These are phyloP conservation scores for Lamprologus tigripictilis DNA, from an alignment of 2,113 vertebrate species.

Conservation along the genomic window DNA sequence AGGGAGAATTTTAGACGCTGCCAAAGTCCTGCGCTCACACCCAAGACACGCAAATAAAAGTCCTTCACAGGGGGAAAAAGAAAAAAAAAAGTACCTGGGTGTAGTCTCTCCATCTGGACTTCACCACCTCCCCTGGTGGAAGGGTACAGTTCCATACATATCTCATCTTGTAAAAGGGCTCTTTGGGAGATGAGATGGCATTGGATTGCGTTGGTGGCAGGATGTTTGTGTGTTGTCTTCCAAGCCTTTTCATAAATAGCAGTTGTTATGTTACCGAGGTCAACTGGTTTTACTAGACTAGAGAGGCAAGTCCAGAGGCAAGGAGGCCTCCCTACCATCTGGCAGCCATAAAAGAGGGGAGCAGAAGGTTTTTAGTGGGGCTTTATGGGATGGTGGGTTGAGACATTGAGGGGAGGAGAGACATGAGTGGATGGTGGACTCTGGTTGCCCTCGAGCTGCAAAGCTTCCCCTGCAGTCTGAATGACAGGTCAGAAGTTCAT, in stretches of 20 bases:
- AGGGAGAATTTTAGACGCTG: conserved; percentile 56
- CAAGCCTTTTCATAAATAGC: conserved; percentile 68
- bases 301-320: conserved; percentile 74
- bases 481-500: conserved; percentile 77
- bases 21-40: conserved; percentile 63
- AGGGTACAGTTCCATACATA: background rate
- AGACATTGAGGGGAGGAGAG: conserved; percentile 55
- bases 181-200: conserved; percentile 60
- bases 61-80: conserved; percentile 10
- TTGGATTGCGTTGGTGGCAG: conserved; percentile 59
- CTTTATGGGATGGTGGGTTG: conserved; percentile 68
- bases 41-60: conserved; percentile 62
- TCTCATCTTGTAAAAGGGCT: conserved; percentile 60
- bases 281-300: conserved; percentile 72
- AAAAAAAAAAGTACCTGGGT: conserved; percentile 49
- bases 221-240: conserved; percentile 71
- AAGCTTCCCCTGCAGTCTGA: conserved; percentile 64
- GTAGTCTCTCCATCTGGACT: conserved; percentile 53
- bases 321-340: conserved; percentile 71
- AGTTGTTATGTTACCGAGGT: conserved; percentile 68
- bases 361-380: conserved; percentile 64
- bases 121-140: background rate
- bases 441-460: conserved; percentile 67
- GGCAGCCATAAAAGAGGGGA: conserved; percentile 72
- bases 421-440: conserved; percentile 67